Percentiles rank a stretch among this genome's conserved stretches.
Conservation (phyloP, 2,113 vertebrate species). For the Dromaius novaehollandiae region DNA sequence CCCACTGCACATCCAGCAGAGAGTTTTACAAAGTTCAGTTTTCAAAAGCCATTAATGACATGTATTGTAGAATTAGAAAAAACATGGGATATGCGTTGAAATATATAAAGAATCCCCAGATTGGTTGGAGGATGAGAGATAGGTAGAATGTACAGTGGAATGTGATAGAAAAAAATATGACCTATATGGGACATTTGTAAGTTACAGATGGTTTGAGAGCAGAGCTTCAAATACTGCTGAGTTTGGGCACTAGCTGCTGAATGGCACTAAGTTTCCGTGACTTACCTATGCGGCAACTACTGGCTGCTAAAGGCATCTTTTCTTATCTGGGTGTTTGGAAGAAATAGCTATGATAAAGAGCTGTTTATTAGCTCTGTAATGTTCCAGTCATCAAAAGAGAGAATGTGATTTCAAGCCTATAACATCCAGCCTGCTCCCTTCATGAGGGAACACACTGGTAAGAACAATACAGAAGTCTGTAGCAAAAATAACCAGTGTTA, state of each 20-base stretch:
- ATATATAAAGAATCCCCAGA: background rate
- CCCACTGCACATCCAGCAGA: accelerated
- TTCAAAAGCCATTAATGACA: background rate
- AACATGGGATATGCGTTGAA: background rate
- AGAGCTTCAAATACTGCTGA: background rate
- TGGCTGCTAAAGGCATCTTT: background rate
- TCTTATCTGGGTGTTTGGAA: background rate
- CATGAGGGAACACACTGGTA: background rate
- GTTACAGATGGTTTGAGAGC: background rate
- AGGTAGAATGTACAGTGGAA: background rate
- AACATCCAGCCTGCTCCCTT: background rate
- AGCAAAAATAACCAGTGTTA: background rate
- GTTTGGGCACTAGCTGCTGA: background rate
- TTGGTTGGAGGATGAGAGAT: background rate
- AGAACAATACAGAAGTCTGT: background rate
- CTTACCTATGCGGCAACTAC: background rate
- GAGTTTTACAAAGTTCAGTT: background rate
- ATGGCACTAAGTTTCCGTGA: background rate
- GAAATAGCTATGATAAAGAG: background rate
- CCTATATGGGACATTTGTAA: background rate
- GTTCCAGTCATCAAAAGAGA: background rate
- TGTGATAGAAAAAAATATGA: background rate
- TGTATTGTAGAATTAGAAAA: background rate
- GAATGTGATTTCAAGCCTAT: background rate
- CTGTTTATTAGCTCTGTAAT: background rate